Conservation (phyloP, 2,888 invertebrate genomes). For the Morpho achilles region DNA sequence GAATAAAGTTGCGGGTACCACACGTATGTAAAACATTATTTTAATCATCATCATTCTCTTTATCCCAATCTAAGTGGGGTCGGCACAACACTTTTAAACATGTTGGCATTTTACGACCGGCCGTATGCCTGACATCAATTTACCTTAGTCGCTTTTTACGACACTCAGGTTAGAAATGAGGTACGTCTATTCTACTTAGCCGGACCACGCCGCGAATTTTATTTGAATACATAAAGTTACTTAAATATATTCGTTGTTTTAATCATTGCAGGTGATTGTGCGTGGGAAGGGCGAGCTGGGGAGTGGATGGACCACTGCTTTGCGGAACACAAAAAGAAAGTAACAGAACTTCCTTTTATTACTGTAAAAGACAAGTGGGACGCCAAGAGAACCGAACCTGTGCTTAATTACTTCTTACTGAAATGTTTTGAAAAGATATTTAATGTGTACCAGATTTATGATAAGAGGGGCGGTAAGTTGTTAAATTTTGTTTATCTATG, state of each 20-base stretch:
- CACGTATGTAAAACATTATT: too few relatives aligned
- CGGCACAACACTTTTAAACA: too few relatives aligned
- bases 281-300: slow-evolving; percentile 79
- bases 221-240: too few relatives aligned
- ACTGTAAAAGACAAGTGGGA: slow-evolving; percentile 71
- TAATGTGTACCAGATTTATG: slow-evolving; percentile 75
- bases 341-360: slow-evolving; percentile 72
- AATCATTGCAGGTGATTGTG: slow-evolving; percentile 63
- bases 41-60: too few relatives aligned
- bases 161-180: too few relatives aligned
- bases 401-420: slow-evolving; percentile 68
- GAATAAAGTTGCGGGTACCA: too few relatives aligned
- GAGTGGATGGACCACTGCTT: slow-evolving; percentile 82
- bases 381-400: slow-evolving; percentile 65
- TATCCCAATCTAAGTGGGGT: too few relatives aligned
- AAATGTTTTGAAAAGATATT: slow-evolving; percentile 69
- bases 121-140: too few relatives aligned
- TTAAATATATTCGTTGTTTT: not conserved
- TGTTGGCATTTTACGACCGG: too few relatives aligned
- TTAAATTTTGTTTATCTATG: not conserved
- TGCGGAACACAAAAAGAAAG: slow-evolving; percentile 67
- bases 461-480: slow-evolving; percentile 58
- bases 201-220: too few relatives aligned
- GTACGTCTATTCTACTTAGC: too few relatives aligned
- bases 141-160: too few relatives aligned